These are phyloP conservation scores for Mechanitis mazaeus DNA, from an alignment of 2,888 invertebrate genomes.

Conservation along the genomic window DNA sequence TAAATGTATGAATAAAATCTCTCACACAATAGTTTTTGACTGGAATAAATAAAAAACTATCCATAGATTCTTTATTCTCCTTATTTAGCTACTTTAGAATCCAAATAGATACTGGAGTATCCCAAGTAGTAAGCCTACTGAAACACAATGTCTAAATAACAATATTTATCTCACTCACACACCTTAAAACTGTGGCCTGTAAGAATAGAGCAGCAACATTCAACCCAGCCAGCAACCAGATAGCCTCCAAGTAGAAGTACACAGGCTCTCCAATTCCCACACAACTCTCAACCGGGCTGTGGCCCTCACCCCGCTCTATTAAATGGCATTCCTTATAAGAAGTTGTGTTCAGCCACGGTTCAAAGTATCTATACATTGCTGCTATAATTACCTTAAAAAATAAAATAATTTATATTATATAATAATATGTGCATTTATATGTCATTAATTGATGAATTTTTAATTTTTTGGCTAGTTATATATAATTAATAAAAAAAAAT, in stretches of 20 bases:
- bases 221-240: slow-evolving; percentile 85
- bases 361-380: slow-evolving; percentile 53
- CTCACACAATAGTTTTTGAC: too few species aligned
- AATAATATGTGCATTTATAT: too few species aligned
- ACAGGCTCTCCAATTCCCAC: slow-evolving; percentile 86
- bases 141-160: background rate
- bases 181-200: slow-evolving; percentile 82
- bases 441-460: too few species aligned
- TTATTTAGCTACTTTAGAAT: too few species aligned
- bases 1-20: too few species aligned
- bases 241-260: slow-evolving; percentile 87
- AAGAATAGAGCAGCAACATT: slow-evolving; percentile 82
- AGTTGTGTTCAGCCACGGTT: slow-evolving; percentile 51
- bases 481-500: too few species aligned
- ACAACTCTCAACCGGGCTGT: slow-evolving; percentile 82
- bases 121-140: too few species aligned
- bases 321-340: slow-evolving; percentile 60
- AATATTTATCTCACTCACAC: slow-evolving; percentile 21
- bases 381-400: slow-evolving; percentile 56
- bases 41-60: too few species aligned
- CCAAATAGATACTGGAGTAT: too few species aligned
- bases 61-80: too few species aligned
- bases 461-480: too few species aligned
- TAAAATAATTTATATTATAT: background rate
- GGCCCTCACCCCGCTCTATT: slow-evolving; percentile 77